Base-by-base conservation (phyloP, 2,888 invertebrate species). In the Tenthredo amoena region DNA sequence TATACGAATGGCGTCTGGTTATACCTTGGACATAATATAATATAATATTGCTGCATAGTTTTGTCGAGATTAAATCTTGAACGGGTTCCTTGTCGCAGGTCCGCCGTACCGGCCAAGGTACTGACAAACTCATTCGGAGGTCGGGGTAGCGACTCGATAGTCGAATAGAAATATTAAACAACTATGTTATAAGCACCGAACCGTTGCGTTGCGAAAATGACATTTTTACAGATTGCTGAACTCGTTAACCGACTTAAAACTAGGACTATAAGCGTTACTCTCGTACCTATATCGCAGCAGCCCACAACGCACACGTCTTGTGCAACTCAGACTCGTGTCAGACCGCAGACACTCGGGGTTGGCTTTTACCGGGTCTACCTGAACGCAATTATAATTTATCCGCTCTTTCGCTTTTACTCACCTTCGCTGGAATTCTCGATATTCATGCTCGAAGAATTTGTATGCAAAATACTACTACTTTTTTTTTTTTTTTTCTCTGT, bases 201-300 rank as follows among this genome's bases (percentile, higher is more conserved):
- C 26, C 72, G 72, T 40, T 43, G 83, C 83, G 83, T 83, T 83
- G 83, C 83, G 83, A 83, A 71, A 83, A 68, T 71, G 40, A 37
- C 65, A 47, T 47, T 83, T 83, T 83, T 83, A 31, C 68, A 68
- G 26, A 21, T 34, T 68, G 18, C 65, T 43, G 43, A 37, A 83
- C 62, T 83, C 68, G 83, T 83, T 83, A 83, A 68, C 68, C 68
- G 65, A 83, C 68, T 83, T 83, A n/a, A 68, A 62, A 83, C 83
- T 26, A 83, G 83, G 50, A 81, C 37, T 62, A n/a, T 55, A 7
- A 21, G 40, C 18, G 10, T 10, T 37, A 37, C 81, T 81, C 34
- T 50, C 77, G 47, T 40, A 77, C 62, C 62, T 31, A n/a, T 77
- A 10, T 34, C 31, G 50, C 77, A 55, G 18, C 77, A 34, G 47